Evolutionary conservation across 2,888 invertebrate species (phyloP).

Genomic region (Caenorhabditis afra): DNA sequence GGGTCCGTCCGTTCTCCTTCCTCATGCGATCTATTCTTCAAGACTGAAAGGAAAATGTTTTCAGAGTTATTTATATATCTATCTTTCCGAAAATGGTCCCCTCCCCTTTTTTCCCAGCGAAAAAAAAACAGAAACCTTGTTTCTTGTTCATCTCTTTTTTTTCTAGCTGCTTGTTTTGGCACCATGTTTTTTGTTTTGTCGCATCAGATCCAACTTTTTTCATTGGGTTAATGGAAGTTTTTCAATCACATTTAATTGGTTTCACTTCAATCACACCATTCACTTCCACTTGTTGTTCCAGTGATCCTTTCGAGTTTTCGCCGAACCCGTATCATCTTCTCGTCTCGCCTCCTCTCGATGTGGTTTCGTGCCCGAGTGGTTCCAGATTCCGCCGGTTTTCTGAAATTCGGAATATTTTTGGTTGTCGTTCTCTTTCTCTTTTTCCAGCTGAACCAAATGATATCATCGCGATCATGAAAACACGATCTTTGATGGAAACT

Average conservation of each 20-base stretch:
- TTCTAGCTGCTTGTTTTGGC: conserved; percentile 17
- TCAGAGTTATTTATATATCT: background rate
- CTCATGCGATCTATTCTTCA: background rate
- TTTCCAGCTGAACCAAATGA: background rate
- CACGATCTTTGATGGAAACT: too few relatives aligned
- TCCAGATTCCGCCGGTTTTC: conserved; percentile 49
- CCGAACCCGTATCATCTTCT: conserved; percentile 50
- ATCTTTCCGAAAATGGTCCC: conserved; percentile 5
- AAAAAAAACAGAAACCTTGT: background rate
- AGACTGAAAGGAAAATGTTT: conserved; percentile 2
- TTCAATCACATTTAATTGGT: conserved; percentile 12
- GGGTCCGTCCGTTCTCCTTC: background rate
- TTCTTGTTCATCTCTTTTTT: background rate
- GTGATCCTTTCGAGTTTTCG: conserved; percentile 3
- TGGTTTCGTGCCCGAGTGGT: background rate
- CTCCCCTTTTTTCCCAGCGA: too few relatives aligned
- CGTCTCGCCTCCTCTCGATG: conserved; percentile 32
- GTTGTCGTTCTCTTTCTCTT: background rate
- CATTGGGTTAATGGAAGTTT: conserved; percentile 47
- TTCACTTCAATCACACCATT: background rate
- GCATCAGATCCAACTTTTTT: conserved; percentile 10
- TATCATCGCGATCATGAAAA: too few relatives aligned
- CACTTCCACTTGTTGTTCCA: conserved; percentile 45
- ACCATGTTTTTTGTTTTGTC: conserved; percentile 21
- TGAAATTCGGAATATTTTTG: conserved; percentile 6